Evolutionary conservation across 2,113 vertebrate genomes (phyloP), one percentile per base, ranked within the genome.

Genomic region (Rhinolophus sinicus): DNA sequence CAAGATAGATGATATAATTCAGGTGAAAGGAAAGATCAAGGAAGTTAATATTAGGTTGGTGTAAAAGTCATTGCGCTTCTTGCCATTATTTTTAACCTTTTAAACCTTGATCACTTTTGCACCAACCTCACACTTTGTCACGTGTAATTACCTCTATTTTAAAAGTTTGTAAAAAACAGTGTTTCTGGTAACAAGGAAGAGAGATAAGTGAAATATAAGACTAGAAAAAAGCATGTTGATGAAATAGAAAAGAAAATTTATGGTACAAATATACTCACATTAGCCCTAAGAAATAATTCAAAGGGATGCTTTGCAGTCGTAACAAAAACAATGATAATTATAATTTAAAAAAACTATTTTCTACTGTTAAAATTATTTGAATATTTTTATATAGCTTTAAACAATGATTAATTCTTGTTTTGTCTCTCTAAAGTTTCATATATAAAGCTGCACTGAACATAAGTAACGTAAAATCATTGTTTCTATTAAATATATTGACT

Each of bases 401-500:
- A 70, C 15, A 84, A 28, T 77, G n/a, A 87, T 90, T 90, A 69
- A 65, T 80, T 91, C 13, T 94, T 95, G 3, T 14, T 33, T 65
- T 38, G 90, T 92, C 16, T 73, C 6, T 76, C 69, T 18, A 84
- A 88, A 40, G 2, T 88, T 81, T 38, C 86, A 44, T 88, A 67
- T 69, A 35, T 86, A 93, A 92, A 58, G 5, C 8, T 94, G 1
- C 14, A n/a, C 30, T 62, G 28, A 16, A 52, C 92, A 33, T 40
- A 86, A 88, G 19, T 96, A 94, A 89, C 67, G n/a, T 88, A 92
- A 94, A 70, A 47, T n/a, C 67, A 90, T 84, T 60, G 44, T 58
- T 96, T 92, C 26, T 88, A 33, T 92, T 96, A 88, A 83, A 60
- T 82, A 69, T 72, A 60, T 78, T 94, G 30, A 81, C 50, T 94